Evolutionary conservation across 2,888 invertebrate genomes (phyloP), one percentile per base, ranked within the genome.

Genomic region (Hermodice carunculata): DNA sequence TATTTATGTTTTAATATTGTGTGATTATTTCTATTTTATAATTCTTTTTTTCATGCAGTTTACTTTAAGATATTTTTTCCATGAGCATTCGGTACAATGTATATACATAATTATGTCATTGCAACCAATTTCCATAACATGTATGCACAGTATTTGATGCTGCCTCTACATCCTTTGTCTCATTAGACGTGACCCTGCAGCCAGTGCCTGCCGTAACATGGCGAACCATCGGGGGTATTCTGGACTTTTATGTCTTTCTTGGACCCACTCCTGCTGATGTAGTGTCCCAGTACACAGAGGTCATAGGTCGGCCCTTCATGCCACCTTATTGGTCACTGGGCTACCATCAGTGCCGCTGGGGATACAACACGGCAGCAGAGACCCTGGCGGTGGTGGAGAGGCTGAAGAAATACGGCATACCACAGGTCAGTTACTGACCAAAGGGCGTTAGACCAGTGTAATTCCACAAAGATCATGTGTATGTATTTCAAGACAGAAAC

Each of bases 191-290:
- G 17, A 90, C 92, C 22, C 85, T 94, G 0, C 94, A 94, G 81
- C 94, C 94, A 3, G 88, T 90, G 0, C 94, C 94, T 0, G 93
- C 91, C 0, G 88, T 96, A 43, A 95, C 95, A 0, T 95, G 92
- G 84, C 89, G 95, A 66, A 88, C 92, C 0, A 91, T 92, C 42
- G 95, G 95, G 5, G 95, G 95, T 0, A 88, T 94, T 8, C 87
- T 96, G 3, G 92, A 94, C 82, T 90, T 95, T 62, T 92, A 91
- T 81, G 87, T 94, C 65, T 91, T 94, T 79, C 76, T 92, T 74
- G 95, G 94, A 0, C 92, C 93, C 0, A 87, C 89, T 0, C 93
- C 95, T 0, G 78, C 79, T 46, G 85, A 88, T 46, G 87, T 73
- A 4, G 81, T 89, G 6, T 69, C 76, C 31, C 81, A 82, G 57